Base-by-base conservation (phyloP, 2,113 vertebrate genomes). In the Hirundichthys speculiger region DNA sequence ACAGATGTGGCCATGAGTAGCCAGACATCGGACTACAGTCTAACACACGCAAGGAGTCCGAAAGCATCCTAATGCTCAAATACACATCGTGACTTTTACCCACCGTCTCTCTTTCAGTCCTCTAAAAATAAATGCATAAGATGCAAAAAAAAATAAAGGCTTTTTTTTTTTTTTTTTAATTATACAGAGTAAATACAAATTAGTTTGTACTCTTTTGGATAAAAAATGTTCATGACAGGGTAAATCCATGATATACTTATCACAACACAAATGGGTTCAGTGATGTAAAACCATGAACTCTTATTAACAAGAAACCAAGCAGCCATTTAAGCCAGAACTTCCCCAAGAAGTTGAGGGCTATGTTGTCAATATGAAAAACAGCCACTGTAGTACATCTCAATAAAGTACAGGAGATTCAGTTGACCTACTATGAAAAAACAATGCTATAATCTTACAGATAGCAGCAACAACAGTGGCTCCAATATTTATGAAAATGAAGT, bases 1-100 rank as follows among this genome's bases (percentile, higher is more conserved):
- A 91, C 90, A 92, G 87, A 91, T 90, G 88, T 90, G 87, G 81
- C 85, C 79, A 56, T 59, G 77, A 86, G 79, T 69, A 70, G 73
- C 77, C 79, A 85, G 80, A 83, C 77, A 58, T n/a, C n/a, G 49
- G 59, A 49, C 58, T 62, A 56, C 53, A 41, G 65, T 51, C 38
- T 24, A 20, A 24, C 49, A 24, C 41, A 50, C 56, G 40, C 69
- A 57, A 56, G 30, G 22, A 3, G 15, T 48, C 61, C 55, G 60
- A 27, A 60, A 30, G 58, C 34, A 73, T 48, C 49, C 39, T 18
- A 27, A 38, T 38, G 12, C 34, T 16, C 49, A 57, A 58, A 64
- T 42, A 54, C 21, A 57, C 30, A 20, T 7, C 39, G 27, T 19
- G 39, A 13, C 11, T 56, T 47, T 56, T 46, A 47, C 19, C 34